phyloP scores from a whole-genome alignment of 2,797 vertebrate species.

The Cirrhinus mrigala region DNA sequence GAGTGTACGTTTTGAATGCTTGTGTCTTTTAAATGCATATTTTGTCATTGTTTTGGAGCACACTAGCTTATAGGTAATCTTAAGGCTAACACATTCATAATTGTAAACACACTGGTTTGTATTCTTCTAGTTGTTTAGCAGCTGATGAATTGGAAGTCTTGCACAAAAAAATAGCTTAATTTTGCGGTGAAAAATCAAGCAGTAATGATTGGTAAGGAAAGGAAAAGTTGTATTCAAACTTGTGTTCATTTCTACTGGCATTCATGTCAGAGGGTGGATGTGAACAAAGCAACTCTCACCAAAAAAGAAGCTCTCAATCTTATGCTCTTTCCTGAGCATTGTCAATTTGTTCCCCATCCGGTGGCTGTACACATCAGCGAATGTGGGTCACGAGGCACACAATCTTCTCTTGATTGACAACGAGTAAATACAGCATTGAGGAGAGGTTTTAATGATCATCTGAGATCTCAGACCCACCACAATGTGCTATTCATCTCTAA shows the following conservation, averaged over 20 bases:
- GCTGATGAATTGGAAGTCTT: too few relatives aligned
- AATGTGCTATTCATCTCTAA: conserved; percentile 84
- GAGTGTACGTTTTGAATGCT: too few relatives aligned
- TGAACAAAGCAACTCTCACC: background rate
- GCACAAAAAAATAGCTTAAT: background rate
- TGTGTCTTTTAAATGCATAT: too few relatives aligned
- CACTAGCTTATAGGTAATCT: too few relatives aligned
- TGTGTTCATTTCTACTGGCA: background rate
- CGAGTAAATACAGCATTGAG: conserved; percentile 80
- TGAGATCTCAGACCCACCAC: conserved; percentile 75
- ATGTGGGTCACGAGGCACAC: conserved; percentile 81
- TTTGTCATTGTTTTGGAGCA: too few relatives aligned
- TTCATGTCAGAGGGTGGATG: background rate
- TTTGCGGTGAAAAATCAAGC: background rate
- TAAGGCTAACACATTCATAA: too few relatives aligned
- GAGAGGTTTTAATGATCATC: conserved; percentile 82
- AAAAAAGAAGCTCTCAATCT: background rate
- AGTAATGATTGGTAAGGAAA: background rate
- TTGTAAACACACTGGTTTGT: too few relatives aligned
- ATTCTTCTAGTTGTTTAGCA: too few relatives aligned
- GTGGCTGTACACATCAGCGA: conserved; percentile 76
- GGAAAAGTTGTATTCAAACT: background rate
- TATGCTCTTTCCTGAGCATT: conserved; percentile 75
- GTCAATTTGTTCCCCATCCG: conserved; percentile 76
- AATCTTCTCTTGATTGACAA: conserved; percentile 82